These are phyloP conservation scores for Acanthopagrus latus DNA, from an alignment of 2,797 vertebrate species.

Conservation along the genomic window DNA sequence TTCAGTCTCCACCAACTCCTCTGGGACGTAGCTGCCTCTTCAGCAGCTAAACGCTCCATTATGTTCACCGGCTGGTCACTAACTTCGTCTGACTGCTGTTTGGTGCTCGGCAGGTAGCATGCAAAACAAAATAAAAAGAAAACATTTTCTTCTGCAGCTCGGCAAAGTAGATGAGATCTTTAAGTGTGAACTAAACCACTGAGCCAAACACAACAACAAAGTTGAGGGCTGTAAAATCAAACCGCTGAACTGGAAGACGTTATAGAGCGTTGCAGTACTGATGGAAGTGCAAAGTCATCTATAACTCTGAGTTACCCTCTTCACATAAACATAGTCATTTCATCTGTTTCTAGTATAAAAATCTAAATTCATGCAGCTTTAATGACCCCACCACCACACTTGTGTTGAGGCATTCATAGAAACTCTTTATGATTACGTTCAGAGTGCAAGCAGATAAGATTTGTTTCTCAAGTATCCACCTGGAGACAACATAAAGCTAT, in stretches of 20 bases:
- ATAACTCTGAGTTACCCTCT: no score
- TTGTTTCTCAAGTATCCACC: no score
- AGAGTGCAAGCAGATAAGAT: no score
- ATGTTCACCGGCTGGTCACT: background rate
- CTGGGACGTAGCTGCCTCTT: background rate
- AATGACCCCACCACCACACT: no score
- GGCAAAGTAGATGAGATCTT: background rate
- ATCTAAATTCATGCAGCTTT: background rate
- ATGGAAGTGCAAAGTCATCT: background rate
- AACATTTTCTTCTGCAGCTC: background rate
- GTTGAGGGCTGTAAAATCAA: background rate
- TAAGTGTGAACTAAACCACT: background rate
- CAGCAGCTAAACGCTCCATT: background rate
- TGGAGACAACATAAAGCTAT: no score
- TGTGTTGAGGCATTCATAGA: no score
- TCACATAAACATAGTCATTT: background rate
- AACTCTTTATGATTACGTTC: no score
- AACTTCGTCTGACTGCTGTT: background rate
- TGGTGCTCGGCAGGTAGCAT: background rate
- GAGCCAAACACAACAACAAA: background rate
- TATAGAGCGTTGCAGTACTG: background rate
- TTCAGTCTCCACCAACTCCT: background rate
- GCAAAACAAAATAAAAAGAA: no score
- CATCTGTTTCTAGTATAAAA: background rate
- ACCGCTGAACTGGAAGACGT: background rate